phyloP scores from a whole-genome alignment of 2,797 vertebrate species.

The Arrhamphus sclerolepis region DNA sequence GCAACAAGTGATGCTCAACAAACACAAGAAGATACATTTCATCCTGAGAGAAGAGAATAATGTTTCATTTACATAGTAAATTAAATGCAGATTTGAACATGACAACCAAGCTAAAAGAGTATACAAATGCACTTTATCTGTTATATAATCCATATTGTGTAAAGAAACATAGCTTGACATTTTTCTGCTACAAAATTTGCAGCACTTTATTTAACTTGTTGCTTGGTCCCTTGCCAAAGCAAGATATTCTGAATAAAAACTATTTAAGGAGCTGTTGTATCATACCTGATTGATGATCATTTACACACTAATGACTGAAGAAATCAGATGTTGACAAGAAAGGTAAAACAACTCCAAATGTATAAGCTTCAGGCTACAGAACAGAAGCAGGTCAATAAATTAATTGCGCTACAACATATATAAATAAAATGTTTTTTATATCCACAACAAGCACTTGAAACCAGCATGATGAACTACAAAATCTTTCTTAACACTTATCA shows the following conservation, averaged over 20 bases:
- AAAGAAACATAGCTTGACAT: neutral
- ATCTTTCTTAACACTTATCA: neutral
- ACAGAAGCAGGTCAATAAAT: constrained; percentile 40
- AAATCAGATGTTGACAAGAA: neutral
- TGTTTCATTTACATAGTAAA: neutral
- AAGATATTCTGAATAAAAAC: neutral
- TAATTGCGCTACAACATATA: constrained; percentile 9
- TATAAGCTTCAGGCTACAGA: constrained; percentile 7
- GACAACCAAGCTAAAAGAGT: no score
- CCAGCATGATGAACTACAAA: neutral
- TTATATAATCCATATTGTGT: no score
- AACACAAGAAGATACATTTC: constrained; percentile 6
- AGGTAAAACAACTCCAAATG: constrained; percentile 8
- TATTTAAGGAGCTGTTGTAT: neutral
- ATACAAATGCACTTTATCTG: no score
- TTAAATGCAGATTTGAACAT: neutral
- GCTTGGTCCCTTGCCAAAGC: constrained; percentile 20
- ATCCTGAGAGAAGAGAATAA: constrained; percentile 56
- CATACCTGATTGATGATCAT: constrained; percentile 7
- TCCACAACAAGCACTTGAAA: neutral
- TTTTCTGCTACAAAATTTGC: neutral
- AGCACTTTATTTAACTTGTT: neutral
- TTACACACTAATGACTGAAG: constrained; percentile 1
- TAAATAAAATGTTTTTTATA: neutral
- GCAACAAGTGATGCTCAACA: constrained; percentile 8